Base-by-base conservation (phyloP, 2,113 vertebrate genomes). In the Misgurnus mizolepis region DNA sequence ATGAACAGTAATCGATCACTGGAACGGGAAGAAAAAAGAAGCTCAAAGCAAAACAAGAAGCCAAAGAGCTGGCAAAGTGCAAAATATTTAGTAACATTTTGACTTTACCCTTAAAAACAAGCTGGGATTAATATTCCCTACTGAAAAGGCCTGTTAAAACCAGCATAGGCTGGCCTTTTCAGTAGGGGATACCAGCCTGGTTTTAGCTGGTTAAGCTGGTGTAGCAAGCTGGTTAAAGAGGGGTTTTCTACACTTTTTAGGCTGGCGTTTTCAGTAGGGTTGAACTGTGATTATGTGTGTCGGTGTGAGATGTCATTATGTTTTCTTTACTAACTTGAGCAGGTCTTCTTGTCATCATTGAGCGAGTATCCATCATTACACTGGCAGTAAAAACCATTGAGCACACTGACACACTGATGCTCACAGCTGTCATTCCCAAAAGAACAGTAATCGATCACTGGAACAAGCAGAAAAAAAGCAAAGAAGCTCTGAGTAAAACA, bases 301-400 rank as follows among this genome's bases (percentile, higher is more conserved):
- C 72, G 4, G 9, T 68, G 73, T 61, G 39, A 11, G n/a, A 45
- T 55, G 39, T 53, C 5, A 69, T 7, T 17, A 47, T 65, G 14
- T 49, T 12, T 6, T 27, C 41, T 18, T 61, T 22, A 49, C 60
- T 4, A 39, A 83, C 82, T 83, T 83, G 73, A 89, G 88, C 94
- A 95, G 84, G 90, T 94, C 89, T 86, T 93, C 86, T 91, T 90
- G 87, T 95, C 94, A 27, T 91, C 85, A 87, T 93, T 95, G 80
- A 96, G 94, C 40, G 86, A 86, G 89, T 93, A 97, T 8, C 95
- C 96, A 0, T 85, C n/a, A 0, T 67, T 89, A 85, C 96, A 96
- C 81, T 50, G 91, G 65, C 96, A 97, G 10, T 69, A 85, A 89
- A 93, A 95, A 0, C 93, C 91, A 0, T 93, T 94, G 0, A 76